Conservation (phyloP, 2,113 vertebrate genomes). For the Guaruba guarouba region DNA sequence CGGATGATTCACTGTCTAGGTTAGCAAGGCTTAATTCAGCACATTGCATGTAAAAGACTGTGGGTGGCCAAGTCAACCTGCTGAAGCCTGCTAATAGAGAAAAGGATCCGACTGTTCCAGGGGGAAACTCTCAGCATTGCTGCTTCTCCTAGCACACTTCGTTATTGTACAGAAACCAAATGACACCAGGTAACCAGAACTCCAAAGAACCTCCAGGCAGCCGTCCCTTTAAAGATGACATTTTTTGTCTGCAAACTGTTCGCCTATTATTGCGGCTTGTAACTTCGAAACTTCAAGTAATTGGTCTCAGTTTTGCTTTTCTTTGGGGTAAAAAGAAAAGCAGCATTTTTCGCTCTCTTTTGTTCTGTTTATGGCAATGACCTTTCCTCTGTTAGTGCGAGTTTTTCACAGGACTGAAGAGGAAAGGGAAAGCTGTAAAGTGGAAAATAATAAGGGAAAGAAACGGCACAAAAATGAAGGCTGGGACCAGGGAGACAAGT, state of each 20-base stretch:
- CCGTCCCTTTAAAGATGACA: neutral
- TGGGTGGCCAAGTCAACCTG: neutral
- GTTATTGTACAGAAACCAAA: neutral
- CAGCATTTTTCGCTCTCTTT: neutral
- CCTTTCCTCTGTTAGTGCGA: neutral
- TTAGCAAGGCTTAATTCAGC: neutral
- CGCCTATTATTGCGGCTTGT: neutral
- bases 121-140: neutral
- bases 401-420: neutral
- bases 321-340: neutral
- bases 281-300: slow-evolving; percentile 8
- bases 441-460: neutral
- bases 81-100: neutral
- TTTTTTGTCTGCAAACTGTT: slow-evolving; percentile 20
- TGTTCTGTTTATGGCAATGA: neutral
- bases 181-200: neutral
- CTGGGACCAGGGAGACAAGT: neutral
- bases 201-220: neutral
- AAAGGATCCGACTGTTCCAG: neutral
- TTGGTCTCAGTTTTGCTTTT: neutral
- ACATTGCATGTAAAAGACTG: neutral
- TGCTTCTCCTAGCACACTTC: neutral
- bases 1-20: neutral
- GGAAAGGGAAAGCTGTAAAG: neutral
- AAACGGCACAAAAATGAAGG: neutral